Evolutionary conservation across 92 coral and sea anemone genomes (phyloP).

Genomic region (Epizoanthus rinbou): DNA sequence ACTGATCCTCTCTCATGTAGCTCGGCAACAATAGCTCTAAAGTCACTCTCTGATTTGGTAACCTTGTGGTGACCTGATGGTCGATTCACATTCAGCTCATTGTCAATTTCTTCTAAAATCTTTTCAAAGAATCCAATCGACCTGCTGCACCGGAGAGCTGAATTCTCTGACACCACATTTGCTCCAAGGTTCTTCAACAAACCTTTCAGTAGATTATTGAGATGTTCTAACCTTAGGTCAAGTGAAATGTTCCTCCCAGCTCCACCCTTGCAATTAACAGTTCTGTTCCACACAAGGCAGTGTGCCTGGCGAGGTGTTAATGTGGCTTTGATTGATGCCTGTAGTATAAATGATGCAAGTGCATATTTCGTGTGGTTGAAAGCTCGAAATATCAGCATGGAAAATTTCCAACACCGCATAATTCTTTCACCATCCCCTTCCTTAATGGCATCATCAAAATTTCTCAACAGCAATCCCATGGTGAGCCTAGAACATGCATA

Average conservation of each 20-base stretch:
- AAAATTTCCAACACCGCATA: slow-evolving; percentile 56
- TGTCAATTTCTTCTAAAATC: slow-evolving; percentile 13
- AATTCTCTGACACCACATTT: slow-evolving; percentile 27
- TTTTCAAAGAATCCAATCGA: slow-evolving; percentile 1
- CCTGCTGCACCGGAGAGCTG: slow-evolving; percentile 24
- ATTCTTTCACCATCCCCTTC: slow-evolving; percentile 60
- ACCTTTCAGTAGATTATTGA: slow-evolving; percentile 30
- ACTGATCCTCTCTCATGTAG: slow-evolving; percentile 25
- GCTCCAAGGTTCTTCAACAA: slow-evolving; percentile 41
- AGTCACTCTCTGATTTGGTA: slow-evolving; percentile 22
- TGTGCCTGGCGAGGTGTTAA: slow-evolving; percentile 42
- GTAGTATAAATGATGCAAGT: slow-evolving; percentile 41
- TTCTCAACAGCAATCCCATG: slow-evolving; percentile 40
- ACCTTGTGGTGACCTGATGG: slow-evolving; percentile 50
- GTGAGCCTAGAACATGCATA: slow-evolving; percentile 49
- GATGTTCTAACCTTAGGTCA: slow-evolving; percentile 56
- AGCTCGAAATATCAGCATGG: slow-evolving; percentile 42
- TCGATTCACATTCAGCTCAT: slow-evolving; percentile 16
- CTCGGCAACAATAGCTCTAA: slow-evolving; percentile 25
- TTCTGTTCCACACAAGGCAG: slow-evolving; percentile 52
- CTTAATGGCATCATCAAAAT: slow-evolving; percentile 53
- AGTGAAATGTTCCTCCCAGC: slow-evolving; percentile 55
- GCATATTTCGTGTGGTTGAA: slow-evolving; percentile 52
- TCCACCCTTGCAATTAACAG: slow-evolving; percentile 58
- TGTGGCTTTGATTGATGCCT: background rate